phyloP scores from a whole-genome alignment of 2,797 vertebrate species.

The Myotis vivesi region DNA sequence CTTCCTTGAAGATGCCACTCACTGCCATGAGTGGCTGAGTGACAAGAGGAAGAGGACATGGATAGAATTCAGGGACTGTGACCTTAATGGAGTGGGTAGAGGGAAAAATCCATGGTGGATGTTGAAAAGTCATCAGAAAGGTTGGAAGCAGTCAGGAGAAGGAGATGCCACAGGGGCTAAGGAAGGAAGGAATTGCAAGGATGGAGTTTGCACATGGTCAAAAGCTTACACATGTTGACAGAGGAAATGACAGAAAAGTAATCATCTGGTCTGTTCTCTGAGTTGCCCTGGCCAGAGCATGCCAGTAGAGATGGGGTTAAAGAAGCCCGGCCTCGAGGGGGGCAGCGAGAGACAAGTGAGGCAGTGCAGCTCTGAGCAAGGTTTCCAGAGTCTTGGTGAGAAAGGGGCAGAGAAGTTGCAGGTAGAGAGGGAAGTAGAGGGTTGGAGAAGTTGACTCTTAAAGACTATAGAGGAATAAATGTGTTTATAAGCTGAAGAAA shows the following conservation, averaged over 20 bases:
- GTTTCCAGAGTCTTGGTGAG: background rate
- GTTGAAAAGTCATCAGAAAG: background rate
- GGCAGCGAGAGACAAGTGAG: background rate
- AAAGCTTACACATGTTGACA: background rate
- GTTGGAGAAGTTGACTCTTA: slow-evolving; percentile 33
- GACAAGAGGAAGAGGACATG: background rate
- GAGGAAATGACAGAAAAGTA: background rate
- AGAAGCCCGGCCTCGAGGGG: background rate
- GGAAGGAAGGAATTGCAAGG: background rate
- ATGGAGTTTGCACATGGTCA: background rate
- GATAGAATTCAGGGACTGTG: background rate
- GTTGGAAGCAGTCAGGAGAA: background rate
- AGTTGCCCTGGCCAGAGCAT: background rate
- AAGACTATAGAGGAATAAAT: slow-evolving; percentile 54
- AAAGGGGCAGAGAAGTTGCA: background rate
- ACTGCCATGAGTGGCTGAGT: background rate
- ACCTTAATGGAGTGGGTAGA: background rate
- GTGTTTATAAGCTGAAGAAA: background rate
- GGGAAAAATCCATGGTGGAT: background rate
- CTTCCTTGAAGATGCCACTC: background rate
- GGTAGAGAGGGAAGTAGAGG: background rate
- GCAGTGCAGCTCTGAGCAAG: rapidly evolving
- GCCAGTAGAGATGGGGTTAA: background rate
- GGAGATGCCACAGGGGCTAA: background rate
- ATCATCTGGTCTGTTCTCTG: background rate